phyloP scores from a whole-genome alignment of 2,797 vertebrate species.

The Pelodytes ibericus region DNA sequence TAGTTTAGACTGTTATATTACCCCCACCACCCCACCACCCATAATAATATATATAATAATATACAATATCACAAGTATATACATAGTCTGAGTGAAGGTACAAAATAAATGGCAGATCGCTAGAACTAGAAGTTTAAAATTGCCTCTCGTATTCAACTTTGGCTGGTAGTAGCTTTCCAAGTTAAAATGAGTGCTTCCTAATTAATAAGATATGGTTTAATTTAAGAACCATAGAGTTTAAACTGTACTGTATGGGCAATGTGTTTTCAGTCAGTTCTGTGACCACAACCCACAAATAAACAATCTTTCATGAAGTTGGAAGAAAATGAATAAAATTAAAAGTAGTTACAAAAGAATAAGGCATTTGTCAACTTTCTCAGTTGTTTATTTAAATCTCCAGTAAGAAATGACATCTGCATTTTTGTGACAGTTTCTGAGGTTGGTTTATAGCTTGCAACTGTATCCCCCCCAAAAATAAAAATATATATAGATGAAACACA shows the following conservation, averaged over 20 bases:
- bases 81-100: no score
- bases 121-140: no score
- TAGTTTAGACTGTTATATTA: no score
- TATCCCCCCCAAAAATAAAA: no score
- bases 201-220: constrained; percentile 16
- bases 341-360: constrained; percentile 10
- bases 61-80: no score
- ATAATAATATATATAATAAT: no score
- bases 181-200: not conserved
- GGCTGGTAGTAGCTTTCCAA: not conserved
- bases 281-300: constrained; percentile 51
- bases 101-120: no score
- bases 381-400: not conserved
- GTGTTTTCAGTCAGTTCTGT: constrained; percentile 42
- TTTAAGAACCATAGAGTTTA: constrained; percentile 17
- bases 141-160: no score
- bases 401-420: no score
- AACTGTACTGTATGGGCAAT: constrained; percentile 29
- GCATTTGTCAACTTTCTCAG: not conserved
- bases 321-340: constrained; percentile 28
- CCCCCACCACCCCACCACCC: no score
- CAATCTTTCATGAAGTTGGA: constrained; percentile 38
- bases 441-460: not conserved
- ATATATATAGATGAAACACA: not conserved
- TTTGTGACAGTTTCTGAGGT: not conserved